Percentiles rank a stretch among this genome's conserved stretches.
Evolutionary conservation across 2,888 invertebrate genomes (phyloP).

Genomic region (Scelioninae gen. 1): DNA sequence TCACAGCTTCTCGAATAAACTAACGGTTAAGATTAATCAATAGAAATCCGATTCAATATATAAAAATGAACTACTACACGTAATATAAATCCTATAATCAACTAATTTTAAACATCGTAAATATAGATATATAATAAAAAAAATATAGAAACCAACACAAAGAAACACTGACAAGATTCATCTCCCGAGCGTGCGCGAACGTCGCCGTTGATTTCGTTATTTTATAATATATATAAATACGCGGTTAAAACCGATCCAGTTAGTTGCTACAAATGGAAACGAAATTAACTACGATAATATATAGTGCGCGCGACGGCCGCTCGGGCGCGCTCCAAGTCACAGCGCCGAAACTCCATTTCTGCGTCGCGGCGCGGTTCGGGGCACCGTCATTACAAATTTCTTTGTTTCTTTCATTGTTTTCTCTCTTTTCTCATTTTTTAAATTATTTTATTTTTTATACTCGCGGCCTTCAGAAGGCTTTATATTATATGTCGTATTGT

Average conservation of each 20-base stretch:
- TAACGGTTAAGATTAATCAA: conserved; percentile 67
- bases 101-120: conserved; percentile 64
- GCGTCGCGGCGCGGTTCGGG: conserved; percentile 46
- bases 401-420: neutral
- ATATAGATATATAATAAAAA: conserved; percentile 56
- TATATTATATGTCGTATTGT: too few species aligned
- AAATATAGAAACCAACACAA: conserved; percentile 56
- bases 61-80: conserved; percentile 53
- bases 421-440: neutral
- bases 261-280: neutral
- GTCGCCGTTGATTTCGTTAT: conserved; percentile 8
- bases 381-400: conserved; percentile 41
- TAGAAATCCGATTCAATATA: conserved; percentile 63
- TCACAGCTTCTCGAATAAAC: conserved; percentile 66
- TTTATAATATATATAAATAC: conserved; percentile 5
- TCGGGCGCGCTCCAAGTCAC: conserved; percentile 56
- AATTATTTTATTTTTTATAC: conserved; percentile 25
- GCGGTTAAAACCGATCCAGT: conserved; percentile 15
- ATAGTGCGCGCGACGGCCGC: conserved; percentile 9
- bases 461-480: neutral
- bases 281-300: conserved; percentile 10
- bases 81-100: conserved; percentile 61
- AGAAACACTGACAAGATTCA: conserved; percentile 62
- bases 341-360: conserved; percentile 55
- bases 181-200: conserved; percentile 48